Evolutionary conservation across 2,113 vertebrate species (phyloP).

Genomic region (Paralichthys olivaceus): DNA sequence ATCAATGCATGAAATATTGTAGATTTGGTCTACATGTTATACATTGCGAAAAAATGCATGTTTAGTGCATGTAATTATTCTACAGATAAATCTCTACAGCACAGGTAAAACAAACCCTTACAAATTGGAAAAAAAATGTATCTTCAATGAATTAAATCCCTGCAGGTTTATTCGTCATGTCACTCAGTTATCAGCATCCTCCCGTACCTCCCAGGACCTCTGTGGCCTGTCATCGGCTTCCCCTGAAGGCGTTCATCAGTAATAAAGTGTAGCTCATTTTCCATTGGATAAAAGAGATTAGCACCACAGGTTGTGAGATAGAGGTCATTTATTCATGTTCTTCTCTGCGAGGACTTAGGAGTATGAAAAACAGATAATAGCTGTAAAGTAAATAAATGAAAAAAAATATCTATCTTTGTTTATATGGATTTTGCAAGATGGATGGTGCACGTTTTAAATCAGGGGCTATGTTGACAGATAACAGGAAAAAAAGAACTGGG

Average conservation of each 20-base stretch:
- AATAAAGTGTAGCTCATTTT: conserved; percentile 2
- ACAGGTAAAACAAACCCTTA: conserved; percentile 34
- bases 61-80: no score
- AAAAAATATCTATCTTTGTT: conserved; percentile 20
- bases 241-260: conserved; percentile 14
- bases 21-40: no score
- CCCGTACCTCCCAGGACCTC: conserved; percentile 24
- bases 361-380: conserved; percentile 29
- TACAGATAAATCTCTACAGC: not conserved
- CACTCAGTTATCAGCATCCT: conserved; percentile 33
- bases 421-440: conserved; percentile 1
- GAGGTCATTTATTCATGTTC: conserved; percentile 34
- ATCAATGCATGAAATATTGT: no score
- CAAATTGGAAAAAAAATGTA: not conserved
- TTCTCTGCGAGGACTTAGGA: conserved; percentile 4
- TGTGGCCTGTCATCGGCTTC: conserved; percentile 27
- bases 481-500: not conserved
- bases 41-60: no score
- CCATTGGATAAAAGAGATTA: conserved; percentile 48
- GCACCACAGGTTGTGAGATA: conserved; percentile 32
- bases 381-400: conserved; percentile 15
- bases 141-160: conserved; percentile 24
- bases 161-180: conserved; percentile 11
- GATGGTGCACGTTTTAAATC: conserved; percentile 12
- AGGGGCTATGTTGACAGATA: conserved; percentile 5